Percentiles rank a stretch among this genome's conserved stretches.
These are phyloP conservation scores for Toxostoma redivivum DNA, from an alignment of 2,113 vertebrate species.

Conservation along the genomic window DNA sequence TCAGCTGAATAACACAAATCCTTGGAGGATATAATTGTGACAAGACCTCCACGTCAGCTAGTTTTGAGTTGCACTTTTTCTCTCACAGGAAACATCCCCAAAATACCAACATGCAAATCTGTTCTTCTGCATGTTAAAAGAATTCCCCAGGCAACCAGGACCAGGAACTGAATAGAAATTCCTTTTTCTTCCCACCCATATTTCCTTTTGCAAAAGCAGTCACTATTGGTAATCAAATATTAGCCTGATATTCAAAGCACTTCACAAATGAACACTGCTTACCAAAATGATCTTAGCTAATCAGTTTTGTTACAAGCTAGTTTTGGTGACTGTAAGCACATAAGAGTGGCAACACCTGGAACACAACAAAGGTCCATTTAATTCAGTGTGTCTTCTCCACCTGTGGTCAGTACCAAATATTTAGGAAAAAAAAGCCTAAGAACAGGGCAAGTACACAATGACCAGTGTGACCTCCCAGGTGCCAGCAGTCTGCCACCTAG, in stretches of 20 bases:
- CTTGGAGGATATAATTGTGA: not conserved
- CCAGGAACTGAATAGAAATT: not conserved
- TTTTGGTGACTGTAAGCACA: not conserved
- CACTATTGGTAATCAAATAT: not conserved
- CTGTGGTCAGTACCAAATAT: not conserved
- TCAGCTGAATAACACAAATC: not conserved
- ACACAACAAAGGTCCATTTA: not conserved
- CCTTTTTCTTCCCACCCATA: not conserved
- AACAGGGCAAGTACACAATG: not conserved
- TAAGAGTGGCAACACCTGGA: not conserved
- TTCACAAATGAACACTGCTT: not conserved
- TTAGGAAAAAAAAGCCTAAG: not conserved
- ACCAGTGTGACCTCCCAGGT: not conserved
- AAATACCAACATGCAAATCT: slow-evolving; percentile 18
- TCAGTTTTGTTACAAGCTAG: not conserved
- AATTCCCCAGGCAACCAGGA: slow-evolving; percentile 31
- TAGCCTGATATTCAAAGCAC: not conserved
- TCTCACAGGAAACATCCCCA: not conserved
- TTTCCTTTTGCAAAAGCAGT: not conserved
- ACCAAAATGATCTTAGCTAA: not conserved
- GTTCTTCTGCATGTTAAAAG: not conserved
- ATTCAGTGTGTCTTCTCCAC: not conserved
- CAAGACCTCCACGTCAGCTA: not conserved
- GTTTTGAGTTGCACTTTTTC: not conserved
- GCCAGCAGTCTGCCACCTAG: not conserved